Evolutionary conservation across 1,140 invertebrate genomes (phyloP).

Genomic region (Antheraea pernyi): DNA sequence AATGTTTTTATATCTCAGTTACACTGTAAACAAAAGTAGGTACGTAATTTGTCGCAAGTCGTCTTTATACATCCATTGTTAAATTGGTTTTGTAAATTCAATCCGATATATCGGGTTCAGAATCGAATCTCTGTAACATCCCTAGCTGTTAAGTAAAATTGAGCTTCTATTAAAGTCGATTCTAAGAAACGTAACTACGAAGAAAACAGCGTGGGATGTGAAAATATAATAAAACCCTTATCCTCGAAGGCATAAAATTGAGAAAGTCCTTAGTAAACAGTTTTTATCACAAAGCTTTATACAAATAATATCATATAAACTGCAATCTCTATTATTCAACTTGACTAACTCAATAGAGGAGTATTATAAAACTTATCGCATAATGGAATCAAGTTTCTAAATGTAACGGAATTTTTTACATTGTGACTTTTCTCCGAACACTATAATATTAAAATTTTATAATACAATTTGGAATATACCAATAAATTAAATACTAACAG

Average conservation of each 20-base stretch:
- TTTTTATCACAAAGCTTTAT: neutral
- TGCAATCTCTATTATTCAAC: neutral
- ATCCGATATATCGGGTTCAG: too few species aligned
- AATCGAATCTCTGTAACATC: too few species aligned
- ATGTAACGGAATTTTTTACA: neutral
- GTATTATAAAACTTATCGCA: conserved; percentile 1
- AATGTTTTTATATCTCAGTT: too few species aligned
- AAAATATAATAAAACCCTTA: neutral
- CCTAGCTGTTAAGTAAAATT: neutral
- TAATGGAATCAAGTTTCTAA: neutral
- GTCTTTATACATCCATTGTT: too few species aligned
- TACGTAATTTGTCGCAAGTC: too few species aligned
- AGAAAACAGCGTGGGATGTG: neutral
- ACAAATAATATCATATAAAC: neutral
- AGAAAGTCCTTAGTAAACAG: neutral
- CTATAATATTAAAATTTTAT: neutral
- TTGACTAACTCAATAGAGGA: neutral
- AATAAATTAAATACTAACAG: neutral
- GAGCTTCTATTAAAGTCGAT: neutral
- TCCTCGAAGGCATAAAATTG: neutral
- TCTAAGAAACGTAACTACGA: neutral
- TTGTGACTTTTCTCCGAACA: neutral
- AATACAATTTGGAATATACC: neutral
- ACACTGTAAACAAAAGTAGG: too few species aligned
- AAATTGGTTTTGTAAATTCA: too few species aligned